A percentile compares a stretch with the other conserved stretches of the same genome.
Evolutionary conservation across 2,113 vertebrate genomes (phyloP).

Genomic region (Turdus rufiventris): DNA sequence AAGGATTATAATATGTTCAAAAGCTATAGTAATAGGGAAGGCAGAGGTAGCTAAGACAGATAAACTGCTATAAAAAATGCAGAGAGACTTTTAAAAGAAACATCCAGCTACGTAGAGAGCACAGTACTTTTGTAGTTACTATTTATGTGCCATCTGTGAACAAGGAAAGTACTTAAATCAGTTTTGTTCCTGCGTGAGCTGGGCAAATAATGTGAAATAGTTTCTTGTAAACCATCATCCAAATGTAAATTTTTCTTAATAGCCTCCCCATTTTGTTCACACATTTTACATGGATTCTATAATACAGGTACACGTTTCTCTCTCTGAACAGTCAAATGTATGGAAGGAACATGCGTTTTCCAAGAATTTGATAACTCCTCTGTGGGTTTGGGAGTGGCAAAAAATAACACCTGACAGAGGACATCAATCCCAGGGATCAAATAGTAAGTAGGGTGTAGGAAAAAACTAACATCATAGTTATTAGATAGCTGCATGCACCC

Average conservation of each 20-base stretch:
- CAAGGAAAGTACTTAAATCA: slow-evolving; percentile 10
- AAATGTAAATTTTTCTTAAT: slow-evolving; percentile 6
- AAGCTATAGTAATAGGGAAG: background rate
- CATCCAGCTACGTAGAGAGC: background rate
- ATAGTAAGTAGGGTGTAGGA: background rate
- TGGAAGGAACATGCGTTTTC: background rate
- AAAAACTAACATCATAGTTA: background rate
- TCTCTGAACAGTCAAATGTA: background rate
- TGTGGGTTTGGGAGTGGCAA: background rate
- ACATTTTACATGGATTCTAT: background rate
- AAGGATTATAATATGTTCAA: background rate
- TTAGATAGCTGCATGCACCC: background rate
- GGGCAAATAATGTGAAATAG: background rate
- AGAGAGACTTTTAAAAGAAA: background rate
- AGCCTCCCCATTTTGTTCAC: background rate
- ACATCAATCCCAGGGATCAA: background rate
- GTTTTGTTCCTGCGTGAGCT: background rate
- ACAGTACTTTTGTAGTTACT: background rate
- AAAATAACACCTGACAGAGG: background rate
- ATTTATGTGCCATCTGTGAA: slow-evolving; percentile 16
- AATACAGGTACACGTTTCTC: background rate
- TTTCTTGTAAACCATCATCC: background rate
- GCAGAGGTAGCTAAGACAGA: background rate
- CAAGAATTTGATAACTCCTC: background rate
- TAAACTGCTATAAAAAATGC: background rate